phyloP scores from a whole-genome alignment of 2,113 vertebrate genomes.

The Carassius carassius region DNA sequence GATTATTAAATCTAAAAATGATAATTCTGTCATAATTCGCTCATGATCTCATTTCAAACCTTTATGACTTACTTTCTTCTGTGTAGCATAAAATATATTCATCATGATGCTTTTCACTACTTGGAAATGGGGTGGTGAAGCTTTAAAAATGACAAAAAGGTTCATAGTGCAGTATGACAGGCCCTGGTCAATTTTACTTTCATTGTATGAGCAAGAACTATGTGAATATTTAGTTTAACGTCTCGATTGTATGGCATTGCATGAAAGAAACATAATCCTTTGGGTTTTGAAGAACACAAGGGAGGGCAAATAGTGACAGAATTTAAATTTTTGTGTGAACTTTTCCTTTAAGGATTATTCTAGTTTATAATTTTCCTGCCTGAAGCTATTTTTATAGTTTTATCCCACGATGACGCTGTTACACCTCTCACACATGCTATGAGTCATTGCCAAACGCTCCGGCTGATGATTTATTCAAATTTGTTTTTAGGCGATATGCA shows the following conservation, averaged over 20 bases:
- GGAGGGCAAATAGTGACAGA: not conserved
- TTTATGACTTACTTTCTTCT: not conserved
- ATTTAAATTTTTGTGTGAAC: not conserved
- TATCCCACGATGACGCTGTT: not conserved
- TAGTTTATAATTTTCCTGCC: not conserved
- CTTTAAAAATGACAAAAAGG: not conserved
- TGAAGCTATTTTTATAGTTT: conserved; percentile 25
- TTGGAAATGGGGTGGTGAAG: no score
- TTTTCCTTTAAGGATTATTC: conserved; percentile 1
- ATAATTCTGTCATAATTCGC: not conserved
- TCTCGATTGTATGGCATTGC: not conserved
- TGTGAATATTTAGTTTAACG: not conserved
- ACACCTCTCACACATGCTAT: not conserved
- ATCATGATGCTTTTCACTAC: not conserved
- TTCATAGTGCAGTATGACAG: not conserved
- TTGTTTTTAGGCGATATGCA: conserved; percentile 8
- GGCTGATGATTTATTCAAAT: conserved; percentile 6
- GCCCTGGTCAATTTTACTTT: not conserved
- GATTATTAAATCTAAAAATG: not conserved
- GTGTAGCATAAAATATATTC: not conserved
- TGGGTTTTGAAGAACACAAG: not conserved
- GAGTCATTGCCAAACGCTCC: conserved; percentile 5
- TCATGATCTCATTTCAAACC: not conserved
- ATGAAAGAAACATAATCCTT: not conserved
- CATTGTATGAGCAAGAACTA: not conserved